Conservation (phyloP, 2,797 vertebrate species). For the Brachyalestes nurse region DNA sequence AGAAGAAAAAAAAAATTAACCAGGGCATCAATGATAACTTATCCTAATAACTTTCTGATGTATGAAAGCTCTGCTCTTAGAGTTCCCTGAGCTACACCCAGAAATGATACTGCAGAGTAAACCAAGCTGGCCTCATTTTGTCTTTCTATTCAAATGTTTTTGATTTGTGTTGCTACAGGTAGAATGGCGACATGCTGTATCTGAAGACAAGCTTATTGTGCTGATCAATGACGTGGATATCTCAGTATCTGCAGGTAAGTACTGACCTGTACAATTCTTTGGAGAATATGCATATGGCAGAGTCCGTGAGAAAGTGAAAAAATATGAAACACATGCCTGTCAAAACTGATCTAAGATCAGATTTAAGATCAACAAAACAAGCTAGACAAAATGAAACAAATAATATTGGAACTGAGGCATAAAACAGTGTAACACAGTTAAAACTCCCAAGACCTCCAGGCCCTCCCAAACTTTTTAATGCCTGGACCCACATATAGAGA, state of each 20-base stretch:
- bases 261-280: not conserved
- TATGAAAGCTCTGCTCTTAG: not conserved
- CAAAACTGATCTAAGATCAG: not conserved
- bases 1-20: not conserved
- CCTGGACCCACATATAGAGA: too few relatives aligned
- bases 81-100: too few relatives aligned
- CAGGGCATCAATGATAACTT: not conserved
- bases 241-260: slow-evolving; percentile 72
- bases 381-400: too few relatives aligned
- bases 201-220: slow-evolving; percentile 70
- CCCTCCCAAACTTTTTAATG: too few relatives aligned
- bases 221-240: slow-evolving; percentile 76
- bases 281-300: not conserved
- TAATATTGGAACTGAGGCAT: too few relatives aligned
- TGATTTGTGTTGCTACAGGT: slow-evolving; percentile 67
- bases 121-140: not conserved
- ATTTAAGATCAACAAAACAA: not conserved
- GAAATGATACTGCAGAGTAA: not conserved
- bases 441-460: too few relatives aligned
- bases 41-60: not conserved
- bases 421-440: too few relatives aligned
- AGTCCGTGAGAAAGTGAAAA: not conserved
- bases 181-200: slow-evolving; percentile 76
- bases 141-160: slow-evolving; percentile 1
- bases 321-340: not conserved